These are phyloP conservation scores for Sceliomorpha sp. DNA, from an alignment of 2,888 invertebrate species.

Conservation along the genomic window DNA sequence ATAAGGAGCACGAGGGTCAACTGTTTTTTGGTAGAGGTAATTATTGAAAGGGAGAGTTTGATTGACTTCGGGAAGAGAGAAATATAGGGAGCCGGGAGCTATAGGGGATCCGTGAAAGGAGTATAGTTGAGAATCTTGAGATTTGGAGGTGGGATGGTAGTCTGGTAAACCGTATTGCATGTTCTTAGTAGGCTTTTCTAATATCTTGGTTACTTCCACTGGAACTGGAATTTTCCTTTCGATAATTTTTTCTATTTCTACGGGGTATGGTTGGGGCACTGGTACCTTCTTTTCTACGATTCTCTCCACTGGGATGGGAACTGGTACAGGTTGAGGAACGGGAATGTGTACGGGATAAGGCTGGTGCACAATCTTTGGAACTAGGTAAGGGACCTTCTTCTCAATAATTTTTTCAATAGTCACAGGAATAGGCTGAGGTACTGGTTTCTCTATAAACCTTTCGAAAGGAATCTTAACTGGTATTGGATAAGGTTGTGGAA, in stretches of 20 bases:
- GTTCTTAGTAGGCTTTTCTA: conserved; percentile 58
- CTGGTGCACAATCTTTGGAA: conserved; percentile 72
- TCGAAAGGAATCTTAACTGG: conserved; percentile 78
- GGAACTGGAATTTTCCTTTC: conserved; percentile 81
- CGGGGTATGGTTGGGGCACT: conserved; percentile 81
- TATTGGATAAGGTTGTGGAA: conserved; percentile 81
- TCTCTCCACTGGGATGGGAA: conserved; percentile 81
- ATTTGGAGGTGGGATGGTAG: conserved; percentile 64
- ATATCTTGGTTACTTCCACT: conserved; percentile 65
- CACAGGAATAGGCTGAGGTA: conserved; percentile 64
- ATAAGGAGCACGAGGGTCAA: conserved; percentile 9
- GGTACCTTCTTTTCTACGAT: conserved; percentile 84
- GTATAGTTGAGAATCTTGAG: conserved; percentile 59
- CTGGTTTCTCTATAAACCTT: conserved; percentile 83
- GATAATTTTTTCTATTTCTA: conserved; percentile 77
- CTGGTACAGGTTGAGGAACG: conserved; percentile 81
- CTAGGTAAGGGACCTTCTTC: conserved; percentile 73
- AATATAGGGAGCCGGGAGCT: conserved; percentile 42
- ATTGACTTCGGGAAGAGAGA: conserved; percentile 48
- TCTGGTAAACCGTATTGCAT: conserved; percentile 65
- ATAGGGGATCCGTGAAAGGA: conserved; percentile 20
- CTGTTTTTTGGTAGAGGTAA: conserved; percentile 59
- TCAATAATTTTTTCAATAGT: conserved; percentile 81
- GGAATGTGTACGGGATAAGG: conserved; percentile 79
- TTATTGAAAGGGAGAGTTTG: conserved; percentile 56